phyloP scores from a whole-genome alignment of 2,113 vertebrate genomes.

The Illadopsis cleaveri region DNA sequence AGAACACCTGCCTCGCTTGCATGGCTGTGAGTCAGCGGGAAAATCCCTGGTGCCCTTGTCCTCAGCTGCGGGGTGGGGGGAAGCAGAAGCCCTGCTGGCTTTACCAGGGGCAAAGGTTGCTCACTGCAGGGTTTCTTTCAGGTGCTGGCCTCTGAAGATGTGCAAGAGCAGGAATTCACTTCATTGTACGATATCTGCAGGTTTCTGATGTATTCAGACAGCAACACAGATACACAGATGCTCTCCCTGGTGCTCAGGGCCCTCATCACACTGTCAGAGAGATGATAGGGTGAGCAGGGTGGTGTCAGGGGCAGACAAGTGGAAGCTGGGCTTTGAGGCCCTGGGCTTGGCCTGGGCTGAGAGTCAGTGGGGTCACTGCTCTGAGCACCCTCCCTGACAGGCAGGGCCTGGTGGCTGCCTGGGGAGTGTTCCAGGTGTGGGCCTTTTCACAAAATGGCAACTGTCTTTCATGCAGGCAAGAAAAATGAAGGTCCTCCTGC shows the following conservation, averaged over 20 bases:
- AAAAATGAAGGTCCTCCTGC: not conserved
- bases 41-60: not conserved
- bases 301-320: not conserved
- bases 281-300: not conserved
- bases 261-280: not conserved
- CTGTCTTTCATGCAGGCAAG: not conserved
- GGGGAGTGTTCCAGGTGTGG: not conserved
- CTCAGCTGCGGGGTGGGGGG: not conserved
- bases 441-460: not conserved
- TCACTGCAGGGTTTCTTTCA: not conserved
- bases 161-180: not conserved
- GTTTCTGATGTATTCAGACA: not conserved
- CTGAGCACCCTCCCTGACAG: not conserved
- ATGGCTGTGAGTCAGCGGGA: not conserved
- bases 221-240: not conserved
- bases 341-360: not conserved
- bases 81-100: not conserved
- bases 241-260: not conserved
- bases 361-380: not conserved
- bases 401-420: not conserved
- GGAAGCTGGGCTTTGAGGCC: not conserved
- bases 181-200: not conserved
- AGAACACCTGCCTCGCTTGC: not conserved
- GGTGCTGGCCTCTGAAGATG: not conserved
- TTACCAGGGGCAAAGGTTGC: not conserved